Conservation (phyloP, 2,888 invertebrate genomes). For the Pterostichus niger region DNA sequence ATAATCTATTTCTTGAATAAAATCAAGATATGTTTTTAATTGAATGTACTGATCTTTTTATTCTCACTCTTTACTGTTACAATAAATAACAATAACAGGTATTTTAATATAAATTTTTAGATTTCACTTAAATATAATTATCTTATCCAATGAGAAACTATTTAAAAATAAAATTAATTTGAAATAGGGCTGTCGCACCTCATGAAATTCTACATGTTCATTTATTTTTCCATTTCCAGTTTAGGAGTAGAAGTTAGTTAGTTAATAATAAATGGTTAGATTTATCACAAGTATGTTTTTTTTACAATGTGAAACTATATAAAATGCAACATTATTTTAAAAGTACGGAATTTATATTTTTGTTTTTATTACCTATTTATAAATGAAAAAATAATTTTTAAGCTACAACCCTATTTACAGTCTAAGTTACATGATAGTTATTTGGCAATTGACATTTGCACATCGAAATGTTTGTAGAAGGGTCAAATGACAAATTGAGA, state of each 20-base stretch:
- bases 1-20: too few relatives aligned
- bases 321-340: slow-evolving; percentile 26
- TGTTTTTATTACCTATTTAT: slow-evolving; percentile 39
- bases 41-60: slow-evolving; percentile 54
- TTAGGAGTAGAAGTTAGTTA: not conserved
- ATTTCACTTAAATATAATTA: slow-evolving; percentile 57
- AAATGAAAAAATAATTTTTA: slow-evolving; percentile 60
- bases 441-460: slow-evolving; percentile 66
- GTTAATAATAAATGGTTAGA: slow-evolving; percentile 38
- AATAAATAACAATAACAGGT: slow-evolving; percentile 66
- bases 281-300: slow-evolving; percentile 50
- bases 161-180: slow-evolving; percentile 50
- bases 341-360: slow-evolving; percentile 42
- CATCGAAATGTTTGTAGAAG: slow-evolving; percentile 58
- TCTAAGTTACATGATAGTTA: slow-evolving; percentile 51
- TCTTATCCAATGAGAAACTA: slow-evolving; percentile 54
- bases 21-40: too few relatives aligned
- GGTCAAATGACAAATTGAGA: slow-evolving; percentile 55
- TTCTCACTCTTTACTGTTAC: slow-evolving; percentile 66
- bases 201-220: slow-evolving; percentile 23
- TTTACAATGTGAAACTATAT: slow-evolving; percentile 41
- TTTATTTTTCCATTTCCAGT: slow-evolving; percentile 4
- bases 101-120: slow-evolving; percentile 61
- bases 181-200: slow-evolving; percentile 62
- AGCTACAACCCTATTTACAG: slow-evolving; percentile 61